Base-by-base conservation (phyloP, 2,888 invertebrate genomes). In the Eristalinus aeneus region DNA sequence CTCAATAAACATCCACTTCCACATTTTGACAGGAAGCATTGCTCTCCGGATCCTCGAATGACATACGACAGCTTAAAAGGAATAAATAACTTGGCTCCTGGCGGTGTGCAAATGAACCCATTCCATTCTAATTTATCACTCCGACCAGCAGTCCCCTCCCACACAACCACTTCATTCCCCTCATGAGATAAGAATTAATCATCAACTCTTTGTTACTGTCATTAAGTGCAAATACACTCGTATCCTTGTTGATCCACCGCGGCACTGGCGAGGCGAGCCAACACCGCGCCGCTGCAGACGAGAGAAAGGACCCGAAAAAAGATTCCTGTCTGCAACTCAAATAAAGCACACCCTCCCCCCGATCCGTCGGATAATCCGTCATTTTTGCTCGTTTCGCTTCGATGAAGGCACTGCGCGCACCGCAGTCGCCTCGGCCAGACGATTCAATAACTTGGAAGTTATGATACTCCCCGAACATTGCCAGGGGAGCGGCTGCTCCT, bases 401-500 rank as follows among this genome's bases (percentile, higher is more conserved):
- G 31, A 64, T 31, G 61, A 34, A 75, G 32, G 68, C 63, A 77
- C 6, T 61, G 60, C 16, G 36, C 65, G 46, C 23, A 64, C 64
- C 64, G 46, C 54, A 73, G 54, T 31, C 76, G 60, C 36, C 61
- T 20, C 69, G 71, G 74, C 71, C 74, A 86, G 82, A 82, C 82
- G 71, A 86, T 77, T 86, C 86, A 86, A 86, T 86, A 82, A 86
- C 65, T 82, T 82, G 86, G 82, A 86, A 86, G 82, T 86, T 82
- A 86, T 86, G 82, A 78, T 78, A 77, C 73, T 86, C 61, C 61
- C 54, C 54, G 82, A 60, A 73, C 56, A 27, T 3, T 27, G 27
- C 20, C 22, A 10, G 10, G 2, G 22, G 65, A 64, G 69, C 64
- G 22, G 22, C 31, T 32, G 23, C 31, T 32, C 11, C 46, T 31